Base-by-base conservation (phyloP, 2,888 invertebrate species). In the Coleophora flavipennella region DNA sequence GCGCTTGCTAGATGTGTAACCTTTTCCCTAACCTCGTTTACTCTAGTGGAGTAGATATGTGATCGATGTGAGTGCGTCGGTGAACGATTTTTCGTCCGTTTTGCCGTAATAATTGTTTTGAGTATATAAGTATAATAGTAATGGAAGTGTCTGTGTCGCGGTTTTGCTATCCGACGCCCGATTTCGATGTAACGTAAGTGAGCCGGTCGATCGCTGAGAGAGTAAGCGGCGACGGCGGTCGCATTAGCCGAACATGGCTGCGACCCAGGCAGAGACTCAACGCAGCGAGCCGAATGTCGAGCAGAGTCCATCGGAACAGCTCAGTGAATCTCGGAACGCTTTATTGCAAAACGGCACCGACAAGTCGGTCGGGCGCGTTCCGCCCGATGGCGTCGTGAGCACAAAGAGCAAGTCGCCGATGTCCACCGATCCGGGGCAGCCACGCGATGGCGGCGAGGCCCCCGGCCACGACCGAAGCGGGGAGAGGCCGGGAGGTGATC, bases 211-310 rank as follows among this genome's bases (percentile, higher is more conserved):
- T 78, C 75, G 77, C 77, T 68, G 69, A 78, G 88, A 88, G 87
- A 88, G 88, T 87, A 34, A 88, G 88, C 86, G 87, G 88, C 74
- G 70, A 77, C 67, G 68, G 73, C 78, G 72, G 77, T 76, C 69
- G 85, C 70, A 79, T 75, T 85, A 77, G 86, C 84, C 77, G 87
- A 91, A 91, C 89, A 92, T 92, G 92, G 92, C 92, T 90, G 91
- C 92, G 88, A 91, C 91, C 89, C 91, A 91, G 89, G 90, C 91
- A 85, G 91, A 91, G 88, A 89, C 90, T 86, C 91, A 91, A 85
- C 90, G 90, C 87, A 91, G 90, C 88, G 91, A 91, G 88, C 86
- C 86, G 78, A 89, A 87, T 81, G 85, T 88, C 73, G 87, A 88
- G 69, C 88, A 88, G 81, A 88, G 85, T 86, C 86, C 87, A 79